These are phyloP conservation scores for Cenopis cana DNA, from an alignment of 2,888 invertebrate species.

Conservation along the genomic window DNA sequence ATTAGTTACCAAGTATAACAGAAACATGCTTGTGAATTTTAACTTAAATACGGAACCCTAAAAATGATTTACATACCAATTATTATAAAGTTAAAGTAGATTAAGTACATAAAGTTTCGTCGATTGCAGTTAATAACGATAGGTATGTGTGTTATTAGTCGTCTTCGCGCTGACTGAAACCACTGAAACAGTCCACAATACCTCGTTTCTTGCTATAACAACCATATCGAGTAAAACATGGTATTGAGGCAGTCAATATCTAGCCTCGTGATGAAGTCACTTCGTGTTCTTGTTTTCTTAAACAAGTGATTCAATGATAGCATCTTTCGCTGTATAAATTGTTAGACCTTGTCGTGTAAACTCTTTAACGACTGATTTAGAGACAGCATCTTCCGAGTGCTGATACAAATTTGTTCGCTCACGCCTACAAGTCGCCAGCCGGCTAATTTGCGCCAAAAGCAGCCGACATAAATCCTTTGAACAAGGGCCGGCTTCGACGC, in stretches of 20 bases:
- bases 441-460: conserved; percentile 80
- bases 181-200: neutral
- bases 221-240: neutral
- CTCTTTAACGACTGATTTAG: conserved; percentile 31
- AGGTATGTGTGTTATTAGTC: too few species aligned
- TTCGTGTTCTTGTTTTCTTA: conserved; percentile 4
- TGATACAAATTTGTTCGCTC: conserved; percentile 72
- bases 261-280: neutral
- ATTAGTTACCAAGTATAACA: too few species aligned
- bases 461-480: conserved; percentile 77
- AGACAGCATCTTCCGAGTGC: conserved; percentile 50
- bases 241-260: neutral
- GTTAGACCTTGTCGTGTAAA: conserved; percentile 21
- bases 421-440: conserved; percentile 74
- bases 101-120: too few species aligned
- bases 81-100: too few species aligned
- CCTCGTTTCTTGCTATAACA: neutral
- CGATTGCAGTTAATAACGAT: too few species aligned
- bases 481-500: conserved; percentile 71
- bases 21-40: too few species aligned
- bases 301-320: conserved; percentile 19
- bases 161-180: neutral
- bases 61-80: too few species aligned
- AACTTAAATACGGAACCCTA: too few species aligned
- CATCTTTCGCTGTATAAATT: conserved; percentile 19